Evolutionary conservation across 2,797 vertebrate genomes (phyloP), one percentile per base, ranked within the genome.

Genomic region (Tenualosa thibaudeaui): DNA sequence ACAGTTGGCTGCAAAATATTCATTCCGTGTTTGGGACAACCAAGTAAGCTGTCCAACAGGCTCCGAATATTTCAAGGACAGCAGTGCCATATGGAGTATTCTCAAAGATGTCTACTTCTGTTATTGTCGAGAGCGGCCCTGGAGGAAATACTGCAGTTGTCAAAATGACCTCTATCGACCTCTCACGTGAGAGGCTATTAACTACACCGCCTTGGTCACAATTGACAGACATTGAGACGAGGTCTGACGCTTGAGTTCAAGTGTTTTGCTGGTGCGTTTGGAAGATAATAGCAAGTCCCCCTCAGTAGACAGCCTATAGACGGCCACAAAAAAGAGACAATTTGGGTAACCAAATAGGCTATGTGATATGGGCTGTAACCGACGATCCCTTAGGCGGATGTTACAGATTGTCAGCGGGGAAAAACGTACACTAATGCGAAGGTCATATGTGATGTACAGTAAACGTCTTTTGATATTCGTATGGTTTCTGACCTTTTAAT

Each of bases 11-110:
- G 31, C 68, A 40, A 43, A 75, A 75, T 75, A 40, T 5, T 1
- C 40, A 75, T 40, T 40, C 15, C 13, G 17, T 15, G 13, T 17
- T 43, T 40, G 31, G 3, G 31, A 19, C 68, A 75, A 43, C 17
- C 6, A 2, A 40, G 31, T 40, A 17, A 71, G 26, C 65, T 75
- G 31, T 40, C 68, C 65, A 71, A 71, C 15, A 1, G 31, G 31
- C 37, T 40, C 4, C 15, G 26, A 17, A 71, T 85, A 4, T 85
- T 82, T 92, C 91, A 94, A 93, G 93, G 92, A 85, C 93, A 86
- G 71, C 50, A 81, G 83, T 58, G 60, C 82, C 58, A 75, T 26
- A 84, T 31, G 81, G 84, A 31, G 46, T 85, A 62, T 75, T 85
- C 68, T 82, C 82, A 71, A 81, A 65, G 71, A 82, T 84, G 81